These are phyloP conservation scores for Xiphophorus hellerii DNA, from an alignment of 2,113 vertebrate species.

Conservation along the genomic window DNA sequence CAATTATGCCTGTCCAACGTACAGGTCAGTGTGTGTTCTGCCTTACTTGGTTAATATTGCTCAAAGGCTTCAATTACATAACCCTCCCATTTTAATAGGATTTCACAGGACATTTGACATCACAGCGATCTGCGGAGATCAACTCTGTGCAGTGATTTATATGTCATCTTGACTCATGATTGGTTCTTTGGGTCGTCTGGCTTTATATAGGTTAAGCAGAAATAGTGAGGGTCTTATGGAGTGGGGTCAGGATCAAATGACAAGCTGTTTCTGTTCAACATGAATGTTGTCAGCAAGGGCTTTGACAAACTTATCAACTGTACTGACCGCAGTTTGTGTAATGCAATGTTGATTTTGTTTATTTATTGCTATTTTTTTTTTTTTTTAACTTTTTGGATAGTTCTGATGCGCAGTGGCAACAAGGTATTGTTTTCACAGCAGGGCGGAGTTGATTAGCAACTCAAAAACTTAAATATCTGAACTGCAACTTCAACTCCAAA, in stretches of 20 bases:
- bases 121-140: neutral
- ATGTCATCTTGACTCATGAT: constrained; percentile 44
- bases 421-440: too few relatives aligned
- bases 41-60: neutral
- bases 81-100: neutral
- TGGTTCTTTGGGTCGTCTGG: constrained; percentile 34
- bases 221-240: constrained; percentile 64
- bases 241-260: constrained; percentile 55
- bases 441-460: too few relatives aligned
- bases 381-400: too few relatives aligned
- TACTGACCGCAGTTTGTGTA: neutral
- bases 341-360: neutral
- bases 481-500: too few relatives aligned
- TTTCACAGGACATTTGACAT: neutral
- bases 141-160: constrained; percentile 31
- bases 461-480: too few relatives aligned
- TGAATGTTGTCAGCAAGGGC: constrained; percentile 17
- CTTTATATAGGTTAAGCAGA: constrained; percentile 69
- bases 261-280: constrained; percentile 28
- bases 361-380: too few relatives aligned
- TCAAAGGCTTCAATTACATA: neutral
- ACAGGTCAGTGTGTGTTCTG: neutral
- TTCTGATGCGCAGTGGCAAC: too few relatives aligned
- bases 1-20: neutral
- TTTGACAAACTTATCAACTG: neutral